A percentile compares a stretch with the other conserved stretches of the same genome.
phyloP scores from a whole-genome alignment of 2,797 vertebrate genomes.

The Cynopterus sphinx region DNA sequence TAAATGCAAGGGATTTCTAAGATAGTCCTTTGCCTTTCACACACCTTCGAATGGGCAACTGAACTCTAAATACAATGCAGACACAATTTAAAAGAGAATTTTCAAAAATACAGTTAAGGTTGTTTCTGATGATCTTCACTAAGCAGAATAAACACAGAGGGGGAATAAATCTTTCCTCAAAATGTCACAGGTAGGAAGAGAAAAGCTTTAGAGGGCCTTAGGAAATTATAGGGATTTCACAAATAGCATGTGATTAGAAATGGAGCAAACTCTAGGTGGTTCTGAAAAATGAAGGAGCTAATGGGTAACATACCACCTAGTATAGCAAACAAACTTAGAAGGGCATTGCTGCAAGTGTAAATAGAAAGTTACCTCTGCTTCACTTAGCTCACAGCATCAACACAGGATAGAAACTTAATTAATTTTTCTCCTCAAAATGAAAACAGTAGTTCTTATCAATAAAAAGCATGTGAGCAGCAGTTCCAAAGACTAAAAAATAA shows the following conservation, averaged over 20 bases:
- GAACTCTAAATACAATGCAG: not conserved
- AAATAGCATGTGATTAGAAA: slow-evolving; percentile 69
- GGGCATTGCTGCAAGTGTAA: not conserved
- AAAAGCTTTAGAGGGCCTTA: slow-evolving; percentile 49
- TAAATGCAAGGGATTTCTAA: not conserved
- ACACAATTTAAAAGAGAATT: slow-evolving; percentile 28
- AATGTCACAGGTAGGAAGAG: slow-evolving; percentile 70
- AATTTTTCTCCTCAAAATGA: not conserved
- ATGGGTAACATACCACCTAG: not conserved
- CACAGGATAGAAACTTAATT: not conserved
- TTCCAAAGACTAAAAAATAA: not conserved
- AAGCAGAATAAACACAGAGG: slow-evolving; percentile 67
- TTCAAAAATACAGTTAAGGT: slow-evolving; percentile 12
- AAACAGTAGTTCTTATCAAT: not conserved
- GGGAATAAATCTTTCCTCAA: slow-evolving; percentile 64
- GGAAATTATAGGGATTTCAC: slow-evolving; percentile 74
- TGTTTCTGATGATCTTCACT: slow-evolving; percentile 49
- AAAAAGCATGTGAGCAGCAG: not conserved
- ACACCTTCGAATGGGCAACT: not conserved
- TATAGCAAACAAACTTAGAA: slow-evolving; percentile 20
- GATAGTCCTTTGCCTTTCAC: not conserved
- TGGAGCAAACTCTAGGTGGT: not conserved
- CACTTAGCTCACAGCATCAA: not conserved
- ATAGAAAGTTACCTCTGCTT: not conserved
- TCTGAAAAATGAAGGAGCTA: slow-evolving; percentile 44